phyloP scores from a whole-genome alignment of 2,797 vertebrate species.

The Sebastes baramenuke region DNA sequence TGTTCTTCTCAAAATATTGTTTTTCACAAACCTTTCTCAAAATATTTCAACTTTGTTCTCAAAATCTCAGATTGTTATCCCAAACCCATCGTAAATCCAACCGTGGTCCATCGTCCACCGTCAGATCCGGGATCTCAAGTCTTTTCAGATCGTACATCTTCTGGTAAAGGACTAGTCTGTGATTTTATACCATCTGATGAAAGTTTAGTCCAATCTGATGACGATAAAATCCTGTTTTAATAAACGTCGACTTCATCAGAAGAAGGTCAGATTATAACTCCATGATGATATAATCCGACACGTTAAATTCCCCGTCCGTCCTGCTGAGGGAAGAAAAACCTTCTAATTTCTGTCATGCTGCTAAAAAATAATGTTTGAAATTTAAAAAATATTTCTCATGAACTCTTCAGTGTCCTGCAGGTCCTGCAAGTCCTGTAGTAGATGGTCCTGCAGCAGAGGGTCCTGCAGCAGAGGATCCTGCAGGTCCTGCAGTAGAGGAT shows the following conservation, averaged over 20 bases:
- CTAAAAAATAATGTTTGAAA: neutral
- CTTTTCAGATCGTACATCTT: neutral
- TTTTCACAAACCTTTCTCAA: neutral
- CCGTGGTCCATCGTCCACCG: neutral
- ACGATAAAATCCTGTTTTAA: neutral
- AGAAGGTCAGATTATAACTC: neutral
- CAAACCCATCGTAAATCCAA: neutral
- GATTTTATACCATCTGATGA: neutral
- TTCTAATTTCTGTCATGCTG: neutral
- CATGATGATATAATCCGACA: too few species aligned
- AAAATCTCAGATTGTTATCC: neutral
- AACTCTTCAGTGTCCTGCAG: neutral
- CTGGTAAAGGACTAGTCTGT: neutral
- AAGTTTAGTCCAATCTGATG: too few species aligned
- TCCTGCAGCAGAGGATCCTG: neutral
- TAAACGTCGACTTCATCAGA: neutral
- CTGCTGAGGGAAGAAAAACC: neutral
- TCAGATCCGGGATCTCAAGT: neutral
- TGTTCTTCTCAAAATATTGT: too few species aligned
- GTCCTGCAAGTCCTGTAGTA: neutral
- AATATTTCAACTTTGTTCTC: neutral
- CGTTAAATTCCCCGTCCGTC: neutral
- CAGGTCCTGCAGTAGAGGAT: neutral
- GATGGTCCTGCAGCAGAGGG: too few species aligned
- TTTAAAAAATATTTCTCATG: neutral